Percentiles rank a stretch among this genome's conserved stretches.
These are phyloP conservation scores for Rhodophaea formosa DNA, from an alignment of 2,888 invertebrate genomes.

Conservation along the genomic window DNA sequence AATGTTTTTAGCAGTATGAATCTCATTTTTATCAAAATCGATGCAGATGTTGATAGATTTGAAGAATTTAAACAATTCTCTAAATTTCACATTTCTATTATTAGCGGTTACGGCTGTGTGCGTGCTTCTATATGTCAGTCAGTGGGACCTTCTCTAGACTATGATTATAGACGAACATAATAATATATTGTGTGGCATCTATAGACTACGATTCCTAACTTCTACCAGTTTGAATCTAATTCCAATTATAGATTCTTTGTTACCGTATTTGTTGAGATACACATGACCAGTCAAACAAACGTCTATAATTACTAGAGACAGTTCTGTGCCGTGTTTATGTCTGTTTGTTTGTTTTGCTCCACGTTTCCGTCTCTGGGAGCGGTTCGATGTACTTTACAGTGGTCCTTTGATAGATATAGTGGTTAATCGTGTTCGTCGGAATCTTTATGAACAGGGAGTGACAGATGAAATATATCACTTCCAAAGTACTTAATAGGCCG, in stretches of 20 bases:
- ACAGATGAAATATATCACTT: slow-evolving; percentile 1
- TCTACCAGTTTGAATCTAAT: neutral
- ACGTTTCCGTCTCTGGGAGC: neutral
- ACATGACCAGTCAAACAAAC: neutral
- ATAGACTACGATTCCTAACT: no score
- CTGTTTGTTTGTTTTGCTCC: slow-evolving; percentile 9
- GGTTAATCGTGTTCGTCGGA: neutral
- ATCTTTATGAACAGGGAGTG: neutral
- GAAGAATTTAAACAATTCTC: no score
- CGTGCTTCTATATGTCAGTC: no score
- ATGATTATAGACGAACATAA: no score
- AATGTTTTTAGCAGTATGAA: no score
- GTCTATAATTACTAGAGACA: slow-evolving; percentile 10
- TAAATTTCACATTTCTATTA: no score
- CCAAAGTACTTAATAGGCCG: neutral
- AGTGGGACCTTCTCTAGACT: no score
- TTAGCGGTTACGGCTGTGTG: no score
- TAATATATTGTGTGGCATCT: no score
- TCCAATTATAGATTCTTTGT: neutral
- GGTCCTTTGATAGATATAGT: slow-evolving; percentile 8
- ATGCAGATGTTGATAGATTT: no score
- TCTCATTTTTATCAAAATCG: no score
- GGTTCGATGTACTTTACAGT: slow-evolving; percentile 6
- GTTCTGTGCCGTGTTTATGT: slow-evolving; percentile 8
- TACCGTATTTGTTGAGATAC: neutral